Base-by-base conservation (phyloP, 1,140 invertebrate species). In the Piezodorus guildinii region DNA sequence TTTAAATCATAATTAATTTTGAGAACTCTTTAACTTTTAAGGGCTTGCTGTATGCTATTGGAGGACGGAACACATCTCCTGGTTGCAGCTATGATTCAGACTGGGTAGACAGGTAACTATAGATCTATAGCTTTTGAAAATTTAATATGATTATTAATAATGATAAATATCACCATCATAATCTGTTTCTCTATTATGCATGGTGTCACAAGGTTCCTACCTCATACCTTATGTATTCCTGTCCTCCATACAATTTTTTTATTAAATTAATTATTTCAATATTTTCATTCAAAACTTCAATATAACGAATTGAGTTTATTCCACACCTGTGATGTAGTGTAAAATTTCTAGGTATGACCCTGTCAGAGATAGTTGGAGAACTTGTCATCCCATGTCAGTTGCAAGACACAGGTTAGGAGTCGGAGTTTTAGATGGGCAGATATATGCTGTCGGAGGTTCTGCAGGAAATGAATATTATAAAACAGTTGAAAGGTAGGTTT, bases 371-470 rank as follows among this genome's bases (percentile, higher is more conserved):
- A 76, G 81, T 65, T 91, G 89, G 89, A 75, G 85, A 49, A 81
- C 87, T 1, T 90, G 87, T 69, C 83, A 81, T 67, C 85, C 88
- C 6, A 93, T 94, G 90, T 84, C 86, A 17, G 83, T 85, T 39
- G 83, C 90, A 0, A 78, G 92, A 60, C 91, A 93, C 76, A 80
- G 91, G 67, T 87, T 93, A 6, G 91, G 90, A 17, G 90, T 93
- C 17, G 90, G 90, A n/a, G 89, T 91, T 15, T 89, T 95, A 82
- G 91, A 95, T 73, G 88, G 87, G 43, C 76, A 90, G 52, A 77
- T 96, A 54, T 96, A 95, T 73, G 91, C 91, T 34, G 85, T 94
- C 8, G 92, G 92, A 61, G 93, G 93, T 3, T 91, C 90, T 21
- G 84, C 88, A 14, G 88, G 86, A 16, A 79, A 81, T 1, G 84